Evolutionary conservation across 2,888 invertebrate genomes (phyloP).

Genomic region (Dicyrtoma fusca): DNA sequence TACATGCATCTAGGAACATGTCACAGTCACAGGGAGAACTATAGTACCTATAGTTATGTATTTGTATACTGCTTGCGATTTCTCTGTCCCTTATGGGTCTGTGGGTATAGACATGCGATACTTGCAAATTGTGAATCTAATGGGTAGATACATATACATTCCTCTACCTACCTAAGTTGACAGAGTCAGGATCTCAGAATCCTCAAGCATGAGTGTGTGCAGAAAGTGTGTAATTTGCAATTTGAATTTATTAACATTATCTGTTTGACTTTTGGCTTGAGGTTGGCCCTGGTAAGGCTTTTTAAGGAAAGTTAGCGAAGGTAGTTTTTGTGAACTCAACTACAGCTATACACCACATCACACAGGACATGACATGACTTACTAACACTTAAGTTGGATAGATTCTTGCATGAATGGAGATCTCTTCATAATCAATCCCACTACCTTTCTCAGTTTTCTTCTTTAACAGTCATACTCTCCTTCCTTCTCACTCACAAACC

Average conservation of each 20-base stretch:
- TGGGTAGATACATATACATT: no score
- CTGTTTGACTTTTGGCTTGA: not conserved
- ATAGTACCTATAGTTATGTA: no score
- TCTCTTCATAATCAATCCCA: no score
- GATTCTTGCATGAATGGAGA: not conserved
- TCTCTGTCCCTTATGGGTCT: no score
- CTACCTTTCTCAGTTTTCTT: not conserved
- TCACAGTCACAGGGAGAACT: no score
- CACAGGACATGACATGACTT: not conserved
- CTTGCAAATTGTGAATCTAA: no score
- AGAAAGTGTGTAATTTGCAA: slow-evolving; percentile 13
- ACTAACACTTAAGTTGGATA: no score
- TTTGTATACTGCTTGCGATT: no score
- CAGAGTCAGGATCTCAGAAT: no score
- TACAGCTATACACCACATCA: not conserved
- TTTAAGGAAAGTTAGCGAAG: slow-evolving; percentile 27
- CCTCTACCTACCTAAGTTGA: no score
- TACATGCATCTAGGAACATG: no score
- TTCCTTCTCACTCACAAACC: not conserved
- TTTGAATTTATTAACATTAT: slow-evolving; percentile 6
- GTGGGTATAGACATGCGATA: no score
- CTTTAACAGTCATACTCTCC: not conserved
- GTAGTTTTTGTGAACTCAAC: not conserved
- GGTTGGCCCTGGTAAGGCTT: slow-evolving; percentile 28
- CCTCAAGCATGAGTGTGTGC: slow-evolving; percentile 16